Percentiles rank a stretch among this genome's conserved stretches.
Evolutionary conservation across 2,888 invertebrate species (phyloP).

Genomic region (Oxystoma pomonae): DNA sequence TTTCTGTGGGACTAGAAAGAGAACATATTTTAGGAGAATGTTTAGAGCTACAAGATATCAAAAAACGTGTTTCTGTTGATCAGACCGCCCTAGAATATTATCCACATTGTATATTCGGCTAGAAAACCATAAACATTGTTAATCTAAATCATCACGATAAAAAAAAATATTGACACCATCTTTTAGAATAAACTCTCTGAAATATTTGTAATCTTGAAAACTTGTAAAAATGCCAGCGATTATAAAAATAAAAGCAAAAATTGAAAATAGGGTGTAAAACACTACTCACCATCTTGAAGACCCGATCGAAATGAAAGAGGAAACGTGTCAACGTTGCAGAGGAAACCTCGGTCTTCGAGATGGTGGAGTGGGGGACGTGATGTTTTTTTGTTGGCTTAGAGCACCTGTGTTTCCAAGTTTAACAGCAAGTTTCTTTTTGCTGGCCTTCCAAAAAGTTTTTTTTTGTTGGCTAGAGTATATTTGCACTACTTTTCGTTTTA

Average conservation of each 20-base stretch:
- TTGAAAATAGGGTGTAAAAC: neutral
- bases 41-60: neutral
- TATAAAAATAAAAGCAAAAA: neutral
- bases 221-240: neutral
- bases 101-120: conserved; percentile 61
- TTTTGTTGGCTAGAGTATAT: neutral
- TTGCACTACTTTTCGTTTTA: no score
- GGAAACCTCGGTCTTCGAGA: neutral
- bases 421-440: no score
- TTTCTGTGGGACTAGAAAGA: conserved; percentile 94
- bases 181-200: neutral
- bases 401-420: neutral
- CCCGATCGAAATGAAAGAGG: neutral
- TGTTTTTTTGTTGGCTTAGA: neutral
- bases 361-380: no score
- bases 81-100: conserved; percentile 73
- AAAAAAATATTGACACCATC: conserved; percentile 10
- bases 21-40: neutral
- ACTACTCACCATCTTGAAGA: neutral
- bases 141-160: conserved; percentile 61
- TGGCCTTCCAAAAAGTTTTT: no score
- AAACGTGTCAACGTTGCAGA: neutral
- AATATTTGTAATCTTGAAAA: neutral
- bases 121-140: conserved; percentile 61
- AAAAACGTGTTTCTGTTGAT: conserved; percentile 35